Base-by-base conservation (phyloP, 2,888 invertebrate species). In the Xylota sylvarum region DNA sequence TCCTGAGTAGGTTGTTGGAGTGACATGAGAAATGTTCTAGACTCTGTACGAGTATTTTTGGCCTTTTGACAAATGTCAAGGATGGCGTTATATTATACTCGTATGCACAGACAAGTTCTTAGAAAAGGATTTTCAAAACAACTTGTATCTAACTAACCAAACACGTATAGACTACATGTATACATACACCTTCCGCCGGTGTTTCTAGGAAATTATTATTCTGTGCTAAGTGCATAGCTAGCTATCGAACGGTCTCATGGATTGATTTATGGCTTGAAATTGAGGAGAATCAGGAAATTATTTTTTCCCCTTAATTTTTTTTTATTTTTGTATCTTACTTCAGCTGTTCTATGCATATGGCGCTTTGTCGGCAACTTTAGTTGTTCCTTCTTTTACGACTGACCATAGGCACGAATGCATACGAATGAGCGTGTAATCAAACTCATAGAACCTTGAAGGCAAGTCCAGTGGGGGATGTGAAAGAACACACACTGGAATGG, bases 241-340 rank as follows among this genome's bases (percentile, higher is more conserved):
- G 60, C 69, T 77, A 81, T 86, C 69, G 81, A 81, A 82, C 73
- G 78, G 65, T 73, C 86, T 72, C 77, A 73, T 35, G 50, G 90
- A 92, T 91, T 91, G 91, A 91, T 91, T 91, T 91, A 91, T 91
- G 89, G 88, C 86, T 89, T 86, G 78, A 91, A 92, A 90, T 90
- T 89, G 90, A 89, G 88, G 89, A 89, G 88, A 86, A 82, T 78
- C 82, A 86, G 86, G 86, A 86, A 86, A 86, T 86, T 82, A 86
- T 67, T 67, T 40, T 55, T 55, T 72, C 72, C 81, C 72, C 60
- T 78, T 56, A 64, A 55, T 79, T 60, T 56, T 17, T 32, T 32
- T 67, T 60, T 56, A 43, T 43, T 52, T 55, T 52, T 35, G 58
- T 76, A 40, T 37, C 70, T 67, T 46, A 50, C 6, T 52, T 80